Conservation (phyloP, 2,113 vertebrate species). For the Ovis canadensis region DNA sequence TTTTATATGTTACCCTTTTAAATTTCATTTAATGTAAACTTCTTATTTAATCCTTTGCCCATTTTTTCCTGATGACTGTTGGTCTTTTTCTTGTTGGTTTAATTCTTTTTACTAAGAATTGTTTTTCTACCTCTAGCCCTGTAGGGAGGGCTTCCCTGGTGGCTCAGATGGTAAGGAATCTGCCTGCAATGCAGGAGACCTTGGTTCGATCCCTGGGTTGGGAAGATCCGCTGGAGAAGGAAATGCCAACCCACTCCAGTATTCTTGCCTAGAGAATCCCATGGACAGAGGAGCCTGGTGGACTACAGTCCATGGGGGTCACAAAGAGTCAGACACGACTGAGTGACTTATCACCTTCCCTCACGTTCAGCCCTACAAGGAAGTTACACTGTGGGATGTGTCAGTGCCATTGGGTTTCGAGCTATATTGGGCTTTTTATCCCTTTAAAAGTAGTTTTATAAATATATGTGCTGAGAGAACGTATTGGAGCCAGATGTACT, state of each 20-base stretch:
- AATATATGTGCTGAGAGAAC: background rate
- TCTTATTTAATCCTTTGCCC: background rate
- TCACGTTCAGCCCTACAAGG: background rate
- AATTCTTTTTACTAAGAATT: background rate
- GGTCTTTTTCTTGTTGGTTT: background rate
- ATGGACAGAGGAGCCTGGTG: background rate
- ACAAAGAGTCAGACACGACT: background rate
- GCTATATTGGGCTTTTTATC: background rate
- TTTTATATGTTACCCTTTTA: background rate
- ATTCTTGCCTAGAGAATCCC: background rate
- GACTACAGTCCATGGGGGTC: background rate
- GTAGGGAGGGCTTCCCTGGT: background rate
- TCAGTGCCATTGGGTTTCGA: background rate
- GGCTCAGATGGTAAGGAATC: background rate
- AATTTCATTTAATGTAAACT: background rate
- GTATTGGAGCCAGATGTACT: background rate
- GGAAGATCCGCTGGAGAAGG: background rate
- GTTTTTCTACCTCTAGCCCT: background rate
- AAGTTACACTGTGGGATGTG: background rate
- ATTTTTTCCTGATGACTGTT: background rate
- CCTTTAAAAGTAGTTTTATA: conserved; percentile 10
- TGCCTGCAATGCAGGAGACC: background rate
- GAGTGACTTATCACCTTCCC: background rate
- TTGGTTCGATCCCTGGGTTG: background rate
- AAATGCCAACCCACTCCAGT: background rate